A percentile compares a stretch with the other conserved stretches of the same genome.
phyloP scores from a whole-genome alignment of 2,113 vertebrate species.

The Chloropsis cyanopogon region DNA sequence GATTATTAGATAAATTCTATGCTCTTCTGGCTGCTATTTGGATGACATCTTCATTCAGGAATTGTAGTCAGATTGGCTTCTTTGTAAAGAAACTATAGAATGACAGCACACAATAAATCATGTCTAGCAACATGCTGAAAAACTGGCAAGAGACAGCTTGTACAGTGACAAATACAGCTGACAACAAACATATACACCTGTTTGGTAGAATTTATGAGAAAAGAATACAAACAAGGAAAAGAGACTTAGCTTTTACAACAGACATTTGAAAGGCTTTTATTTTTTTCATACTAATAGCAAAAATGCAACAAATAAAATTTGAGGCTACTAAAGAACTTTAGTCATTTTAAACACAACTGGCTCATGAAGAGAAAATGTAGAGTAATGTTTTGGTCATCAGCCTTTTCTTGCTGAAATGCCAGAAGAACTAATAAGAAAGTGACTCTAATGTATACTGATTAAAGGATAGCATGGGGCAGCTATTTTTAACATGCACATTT shows the following conservation, averaged over 20 bases:
- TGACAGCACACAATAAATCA: slow-evolving; percentile 76
- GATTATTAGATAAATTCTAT: slow-evolving; percentile 31
- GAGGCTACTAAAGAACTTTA: neutral
- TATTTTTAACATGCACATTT: slow-evolving; percentile 64
- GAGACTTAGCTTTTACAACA: neutral
- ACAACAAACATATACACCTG: slow-evolving; percentile 71
- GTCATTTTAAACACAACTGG: slow-evolving; percentile 24
- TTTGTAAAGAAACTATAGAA: slow-evolving; percentile 63
- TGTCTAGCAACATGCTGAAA: slow-evolving; percentile 70
- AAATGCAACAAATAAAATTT: neutral
- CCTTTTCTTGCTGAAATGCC: slow-evolving; percentile 45
- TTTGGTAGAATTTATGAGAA: slow-evolving; percentile 68
- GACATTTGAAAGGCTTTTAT: slow-evolving; percentile 19
- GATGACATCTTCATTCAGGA: slow-evolving; percentile 63
- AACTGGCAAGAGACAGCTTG: slow-evolving; percentile 68
- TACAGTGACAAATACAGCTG: slow-evolving; percentile 74
- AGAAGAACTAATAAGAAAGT: slow-evolving; percentile 64
- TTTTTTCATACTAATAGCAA: neutral
- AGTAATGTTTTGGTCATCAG: slow-evolving; percentile 69
- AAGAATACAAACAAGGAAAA: slow-evolving; percentile 62
- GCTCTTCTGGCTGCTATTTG: slow-evolving; percentile 46
- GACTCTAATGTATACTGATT: slow-evolving; percentile 65
- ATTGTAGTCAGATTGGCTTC: slow-evolving; percentile 62
- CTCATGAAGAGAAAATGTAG: slow-evolving; percentile 41
- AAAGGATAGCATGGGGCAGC: slow-evolving; percentile 3